A percentile compares a stretch with the other conserved stretches of the same genome.
Evolutionary conservation across 2,113 vertebrate genomes (phyloP).

Genomic region (Ailurus styani): DNA sequence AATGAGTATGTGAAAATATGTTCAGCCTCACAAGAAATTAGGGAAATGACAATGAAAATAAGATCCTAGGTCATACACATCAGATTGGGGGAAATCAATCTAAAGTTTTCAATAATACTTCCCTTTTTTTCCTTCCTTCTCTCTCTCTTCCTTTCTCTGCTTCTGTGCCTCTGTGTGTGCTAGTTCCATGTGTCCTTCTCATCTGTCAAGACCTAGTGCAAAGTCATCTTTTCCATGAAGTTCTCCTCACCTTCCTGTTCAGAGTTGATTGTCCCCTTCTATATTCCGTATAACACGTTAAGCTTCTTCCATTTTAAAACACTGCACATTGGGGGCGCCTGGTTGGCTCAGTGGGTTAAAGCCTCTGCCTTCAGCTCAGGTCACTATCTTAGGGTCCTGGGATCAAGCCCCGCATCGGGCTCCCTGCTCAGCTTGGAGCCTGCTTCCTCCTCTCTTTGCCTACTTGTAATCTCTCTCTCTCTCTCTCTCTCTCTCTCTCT

Average conservation of each 20-base stretch:
- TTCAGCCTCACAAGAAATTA: neutral
- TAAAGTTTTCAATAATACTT: neutral
- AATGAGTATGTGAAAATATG: neutral
- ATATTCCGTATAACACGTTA: neutral
- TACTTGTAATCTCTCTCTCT: too few relatives aligned
- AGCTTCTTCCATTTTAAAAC: neutral
- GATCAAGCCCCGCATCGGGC: too few relatives aligned
- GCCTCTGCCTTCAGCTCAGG: too few relatives aligned
- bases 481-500: too few relatives aligned
- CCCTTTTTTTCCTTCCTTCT: neutral
- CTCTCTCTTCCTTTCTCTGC: neutral
- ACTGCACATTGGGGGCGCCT: neutral
- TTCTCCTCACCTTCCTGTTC: neutral
- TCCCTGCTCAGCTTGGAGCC: too few relatives aligned
- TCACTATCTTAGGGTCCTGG: too few relatives aligned
- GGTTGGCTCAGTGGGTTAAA: too few relatives aligned
- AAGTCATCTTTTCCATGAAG: neutral
- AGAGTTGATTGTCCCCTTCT: neutral
- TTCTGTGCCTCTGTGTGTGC: neutral
- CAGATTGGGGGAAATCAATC: neutral
- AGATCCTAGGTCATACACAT: neutral
- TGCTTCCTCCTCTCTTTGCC: too few relatives aligned
- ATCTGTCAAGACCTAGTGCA: neutral
- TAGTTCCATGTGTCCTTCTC: neutral
- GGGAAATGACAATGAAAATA: neutral